Percentiles rank a stretch among this genome's conserved stretches.
phyloP scores from a whole-genome alignment of 2,113 vertebrate genomes.

The Nothoprocta pentlandii region DNA sequence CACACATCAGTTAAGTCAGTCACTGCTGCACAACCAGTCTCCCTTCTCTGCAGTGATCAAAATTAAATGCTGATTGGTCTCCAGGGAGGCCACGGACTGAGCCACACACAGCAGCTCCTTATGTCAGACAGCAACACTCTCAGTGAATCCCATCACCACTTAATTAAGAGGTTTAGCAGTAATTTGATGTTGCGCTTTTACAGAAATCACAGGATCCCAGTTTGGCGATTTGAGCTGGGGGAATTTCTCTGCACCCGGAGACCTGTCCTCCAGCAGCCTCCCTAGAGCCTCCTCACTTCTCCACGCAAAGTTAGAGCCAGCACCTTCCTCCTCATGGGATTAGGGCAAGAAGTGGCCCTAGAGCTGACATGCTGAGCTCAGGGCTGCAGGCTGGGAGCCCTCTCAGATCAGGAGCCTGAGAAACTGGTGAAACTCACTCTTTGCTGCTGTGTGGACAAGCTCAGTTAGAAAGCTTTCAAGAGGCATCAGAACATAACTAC shows the following conservation, averaged over 20 bases:
- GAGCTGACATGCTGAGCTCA: background rate
- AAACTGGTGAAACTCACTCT: background rate
- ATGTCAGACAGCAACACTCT: background rate
- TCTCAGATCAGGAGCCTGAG: background rate
- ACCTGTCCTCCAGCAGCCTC: background rate
- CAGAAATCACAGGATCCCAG: constrained; percentile 7
- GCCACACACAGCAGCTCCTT: constrained; percentile 15
- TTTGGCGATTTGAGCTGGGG: background rate
- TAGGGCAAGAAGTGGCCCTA: background rate
- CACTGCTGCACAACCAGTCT: constrained; percentile 38
- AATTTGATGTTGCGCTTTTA: constrained; percentile 2
- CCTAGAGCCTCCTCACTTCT: background rate
- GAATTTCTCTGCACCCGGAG: background rate
- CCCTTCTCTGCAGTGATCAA: constrained; percentile 44
- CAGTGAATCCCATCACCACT: background rate
- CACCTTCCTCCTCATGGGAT: background rate
- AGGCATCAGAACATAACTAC: background rate
- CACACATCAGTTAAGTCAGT: constrained; percentile 30
- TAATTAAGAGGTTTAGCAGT: constrained; percentile 11
- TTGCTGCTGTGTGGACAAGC: background rate
- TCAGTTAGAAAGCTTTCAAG: background rate
- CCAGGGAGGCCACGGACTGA: constrained; percentile 19
- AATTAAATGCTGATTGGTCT: constrained; percentile 59
- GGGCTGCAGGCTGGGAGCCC: background rate
- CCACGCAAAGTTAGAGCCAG: background rate